phyloP scores from a whole-genome alignment of 2,888 invertebrate species.

The Prostheceraeus crozeri region DNA sequence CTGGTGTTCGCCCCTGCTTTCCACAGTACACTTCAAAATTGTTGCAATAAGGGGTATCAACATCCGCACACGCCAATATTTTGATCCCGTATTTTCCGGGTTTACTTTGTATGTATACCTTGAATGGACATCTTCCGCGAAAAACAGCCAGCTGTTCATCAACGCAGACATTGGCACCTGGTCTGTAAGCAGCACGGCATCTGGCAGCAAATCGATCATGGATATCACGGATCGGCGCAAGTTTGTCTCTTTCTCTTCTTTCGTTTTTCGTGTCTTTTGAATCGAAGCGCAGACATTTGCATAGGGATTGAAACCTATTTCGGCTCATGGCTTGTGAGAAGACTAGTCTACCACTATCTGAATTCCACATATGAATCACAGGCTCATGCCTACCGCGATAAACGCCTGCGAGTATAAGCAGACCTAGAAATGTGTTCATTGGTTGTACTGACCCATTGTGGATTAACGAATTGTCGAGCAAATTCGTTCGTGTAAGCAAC shows the following conservation, averaged over 20 bases:
- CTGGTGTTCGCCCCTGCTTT: background rate
- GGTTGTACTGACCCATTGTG: too few relatives aligned
- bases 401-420: too few relatives aligned
- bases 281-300: too few relatives aligned
- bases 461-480: too few relatives aligned
- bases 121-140: background rate
- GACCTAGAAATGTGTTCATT: too few relatives aligned
- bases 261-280: background rate
- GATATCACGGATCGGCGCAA: background rate
- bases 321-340: too few relatives aligned
- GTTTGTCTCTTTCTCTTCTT: conserved; percentile 4
- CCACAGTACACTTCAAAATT: background rate
- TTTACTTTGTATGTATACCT: conserved; percentile 8
- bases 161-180: background rate
- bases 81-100: too few relatives aligned
- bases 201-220: background rate
- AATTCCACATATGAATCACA: too few relatives aligned
- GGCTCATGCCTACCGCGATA: too few relatives aligned
- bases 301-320: too few relatives aligned
- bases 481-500: too few relatives aligned
- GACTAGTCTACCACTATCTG: too few relatives aligned
- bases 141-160: background rate
- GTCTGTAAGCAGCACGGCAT: background rate
- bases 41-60: background rate
- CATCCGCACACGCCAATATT: conserved; percentile 3